phyloP scores from a whole-genome alignment of 2,888 invertebrate species.

The Petrolisthes manimaculis region DNA sequence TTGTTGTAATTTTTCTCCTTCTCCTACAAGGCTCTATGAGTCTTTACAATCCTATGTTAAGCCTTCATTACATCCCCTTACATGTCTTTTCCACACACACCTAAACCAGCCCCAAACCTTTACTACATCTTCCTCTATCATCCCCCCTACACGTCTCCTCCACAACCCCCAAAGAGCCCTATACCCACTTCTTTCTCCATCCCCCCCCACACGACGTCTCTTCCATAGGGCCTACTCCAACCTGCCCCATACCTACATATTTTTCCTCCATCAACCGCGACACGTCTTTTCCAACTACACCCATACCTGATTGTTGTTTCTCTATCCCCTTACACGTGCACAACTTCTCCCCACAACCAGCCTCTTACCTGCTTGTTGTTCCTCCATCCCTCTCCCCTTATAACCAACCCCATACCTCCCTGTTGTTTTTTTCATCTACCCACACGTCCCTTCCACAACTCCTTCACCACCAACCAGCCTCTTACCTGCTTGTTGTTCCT shows the following conservation, averaged over 20 bases:
- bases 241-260: background rate
- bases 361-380: slow-evolving; percentile 54
- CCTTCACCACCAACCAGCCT: background rate
- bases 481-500: slow-evolving; percentile 57
- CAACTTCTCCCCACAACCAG: background rate
- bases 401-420: background rate
- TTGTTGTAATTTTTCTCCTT: background rate
- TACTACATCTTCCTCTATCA: background rate
- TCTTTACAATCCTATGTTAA: background rate
- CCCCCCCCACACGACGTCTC: background rate
- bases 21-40: background rate
- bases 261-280: background rate
- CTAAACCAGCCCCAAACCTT: background rate
- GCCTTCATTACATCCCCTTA: background rate
- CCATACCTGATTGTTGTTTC: background rate
- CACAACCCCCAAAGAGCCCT: background rate
- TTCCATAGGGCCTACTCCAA: background rate
- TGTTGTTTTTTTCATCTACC: background rate
- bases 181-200: background rate
- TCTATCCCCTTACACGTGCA: background rate
- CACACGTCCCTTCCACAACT: background rate
- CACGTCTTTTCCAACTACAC: background rate
- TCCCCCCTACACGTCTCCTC: background rate
- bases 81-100: background rate
- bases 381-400: slow-evolving; percentile 25